Evolutionary conservation across 2,888 invertebrate genomes (phyloP), one percentile per base, ranked within the genome.

Genomic region (Acleris laterana): DNA sequence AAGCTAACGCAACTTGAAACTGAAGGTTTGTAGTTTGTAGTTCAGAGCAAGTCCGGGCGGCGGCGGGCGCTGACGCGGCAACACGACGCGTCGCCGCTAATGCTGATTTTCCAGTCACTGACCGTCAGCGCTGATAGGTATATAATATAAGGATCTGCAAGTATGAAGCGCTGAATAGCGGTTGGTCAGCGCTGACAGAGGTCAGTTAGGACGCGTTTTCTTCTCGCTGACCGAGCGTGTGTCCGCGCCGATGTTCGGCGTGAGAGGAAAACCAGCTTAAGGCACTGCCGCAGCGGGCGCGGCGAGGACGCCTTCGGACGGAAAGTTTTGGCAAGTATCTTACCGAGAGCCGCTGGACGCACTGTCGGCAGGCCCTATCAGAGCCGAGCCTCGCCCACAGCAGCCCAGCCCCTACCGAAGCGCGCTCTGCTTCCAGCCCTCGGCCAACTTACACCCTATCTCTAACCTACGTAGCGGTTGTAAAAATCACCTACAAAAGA

Each of bases 401-500:
- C 50, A 52, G 44, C 58, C 56, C 63, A 28, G 65, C 38, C 58
- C 67, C 55, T 58, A 62, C 62, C 66, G 48, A 53, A 59, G 62
- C 51, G 22, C 81, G 79, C 81, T 76, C 75, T 75, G 75, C 77
- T 73, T 76, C 77, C 79, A 79, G 87, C 85, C 85, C 82, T 85
- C 84, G 84, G 84, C 87, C 81, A 83, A 86, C 90, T 89, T 91
- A 90, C 86, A 82, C 81, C 77, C 79, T 89, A 87, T 84, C 79
- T 86, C 88, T 91, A 91, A 89, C 89, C 92, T 92, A 92, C 92
- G 81, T 89, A 91, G 91, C 92, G 86, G 87, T 93, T 93, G 93
- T 93, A 93, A 93, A 93, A 92, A 91, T 93, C 91, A 88, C 90
- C 93, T 93, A 93, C 93, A 93, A 93, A 93, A 93, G 93, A 93